phyloP scores from a whole-genome alignment of 1,140 invertebrate species.

The Papilio polytes region DNA sequence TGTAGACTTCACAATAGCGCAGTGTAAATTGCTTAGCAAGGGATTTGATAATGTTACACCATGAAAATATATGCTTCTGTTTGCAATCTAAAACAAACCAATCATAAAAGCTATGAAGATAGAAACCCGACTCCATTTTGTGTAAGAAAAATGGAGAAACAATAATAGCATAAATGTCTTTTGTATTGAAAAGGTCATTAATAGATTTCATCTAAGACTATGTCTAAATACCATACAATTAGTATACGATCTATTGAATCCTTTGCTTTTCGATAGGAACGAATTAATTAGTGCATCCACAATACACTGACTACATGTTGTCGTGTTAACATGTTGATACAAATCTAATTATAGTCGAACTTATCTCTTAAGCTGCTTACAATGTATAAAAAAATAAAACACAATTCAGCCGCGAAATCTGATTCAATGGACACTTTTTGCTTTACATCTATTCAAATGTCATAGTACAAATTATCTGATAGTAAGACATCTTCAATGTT shows the following conservation, averaged over 20 bases:
- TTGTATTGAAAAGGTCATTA: neutral
- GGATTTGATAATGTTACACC: neutral
- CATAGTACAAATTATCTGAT: slow-evolving; percentile 4
- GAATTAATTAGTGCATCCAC: slow-evolving; percentile 13
- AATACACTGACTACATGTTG: neutral
- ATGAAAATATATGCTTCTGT: neutral
- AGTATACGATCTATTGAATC: neutral
- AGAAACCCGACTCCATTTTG: too few relatives aligned
- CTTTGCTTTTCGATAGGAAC: neutral
- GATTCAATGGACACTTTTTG: slow-evolving; percentile 5
- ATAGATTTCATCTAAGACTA: neutral
- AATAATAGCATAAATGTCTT: neutral
- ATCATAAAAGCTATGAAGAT: neutral
- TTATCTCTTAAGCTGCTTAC: slow-evolving; percentile 7
- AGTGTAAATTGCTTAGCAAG: neutral
- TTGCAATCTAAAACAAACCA: neutral
- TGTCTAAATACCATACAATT: neutral
- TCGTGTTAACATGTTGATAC: slow-evolving; percentile 15
- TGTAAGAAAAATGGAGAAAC: neutral
- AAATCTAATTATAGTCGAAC: slow-evolving; percentile 14
- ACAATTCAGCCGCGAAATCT: slow-evolving; percentile 12
- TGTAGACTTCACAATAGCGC: neutral
- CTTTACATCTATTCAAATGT: slow-evolving; percentile 14
- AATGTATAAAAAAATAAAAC: neutral
- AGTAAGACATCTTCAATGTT: slow-evolving; percentile 11